A percentile compares a stretch with the other conserved stretches of the same genome.
phyloP scores from a whole-genome alignment of 2,113 vertebrate genomes.

The Embiotoca jacksoni region DNA sequence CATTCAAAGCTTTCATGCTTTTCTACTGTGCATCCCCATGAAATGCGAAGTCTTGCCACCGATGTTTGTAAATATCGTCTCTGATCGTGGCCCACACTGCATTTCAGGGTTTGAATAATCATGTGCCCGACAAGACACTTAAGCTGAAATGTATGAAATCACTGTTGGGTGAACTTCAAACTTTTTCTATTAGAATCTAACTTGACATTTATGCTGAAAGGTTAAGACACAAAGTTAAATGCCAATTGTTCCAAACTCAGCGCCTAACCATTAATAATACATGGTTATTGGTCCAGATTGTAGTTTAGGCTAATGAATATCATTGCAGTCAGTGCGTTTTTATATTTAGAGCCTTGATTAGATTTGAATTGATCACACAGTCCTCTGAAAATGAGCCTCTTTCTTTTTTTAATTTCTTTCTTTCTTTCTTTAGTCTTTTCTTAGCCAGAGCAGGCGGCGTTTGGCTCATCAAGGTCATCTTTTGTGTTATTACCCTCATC shows the following conservation, averaged over 20 bases:
- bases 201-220: conserved; percentile 75
- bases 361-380: conserved; percentile 61
- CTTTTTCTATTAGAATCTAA: conserved; percentile 62
- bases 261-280: conserved; percentile 68
- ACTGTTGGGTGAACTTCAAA: conserved; percentile 58
- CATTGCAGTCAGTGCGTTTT: conserved; percentile 60
- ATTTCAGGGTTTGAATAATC: conserved; percentile 40
- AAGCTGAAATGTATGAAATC: conserved; percentile 62
- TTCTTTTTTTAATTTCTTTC: conserved; percentile 10
- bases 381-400: background rate
- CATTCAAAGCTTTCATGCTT: conserved; percentile 7
- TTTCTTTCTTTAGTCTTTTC: conserved; percentile 12
- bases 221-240: conserved; percentile 72
- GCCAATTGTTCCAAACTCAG: conserved; percentile 71
- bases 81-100: conserved; percentile 25
- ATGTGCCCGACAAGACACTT: background rate
- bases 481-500: conserved; percentile 54
- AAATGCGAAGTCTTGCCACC: conserved; percentile 49
- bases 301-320: conserved; percentile 62
- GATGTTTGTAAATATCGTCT: conserved; percentile 44
- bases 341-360: conserved; percentile 65
- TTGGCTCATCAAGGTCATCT: conserved; percentile 65
- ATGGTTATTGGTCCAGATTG: conserved; percentile 65
- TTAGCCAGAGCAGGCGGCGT: conserved; percentile 1
- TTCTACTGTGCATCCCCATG: conserved; percentile 9